Base-by-base conservation (phyloP, 92 coral and sea anemone species). In the Zoanthus sociatus region DNA sequence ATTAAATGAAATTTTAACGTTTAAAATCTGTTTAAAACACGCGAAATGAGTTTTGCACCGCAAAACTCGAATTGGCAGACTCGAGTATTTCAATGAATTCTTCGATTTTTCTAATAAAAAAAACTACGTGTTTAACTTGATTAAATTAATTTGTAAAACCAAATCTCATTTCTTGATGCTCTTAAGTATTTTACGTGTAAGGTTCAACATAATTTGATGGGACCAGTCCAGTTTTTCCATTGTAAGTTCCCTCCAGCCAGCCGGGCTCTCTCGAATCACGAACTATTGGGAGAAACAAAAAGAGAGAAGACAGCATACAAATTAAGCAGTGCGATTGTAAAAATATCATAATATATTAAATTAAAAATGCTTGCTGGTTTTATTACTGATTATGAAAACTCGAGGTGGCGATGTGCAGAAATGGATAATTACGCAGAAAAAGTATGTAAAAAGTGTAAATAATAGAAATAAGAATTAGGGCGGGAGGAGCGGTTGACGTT, bases 251-350 rank as follows among this genome's bases (percentile, higher is more conserved):
- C 79, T 97, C 98, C 16, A 97, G 68, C 99, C 99, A 97, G 11
- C 99, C 99, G 14, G 99, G 99, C 75, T 97, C 99, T 86, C 94
- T 95, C 3, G 99, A 97, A 15, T 93, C 97, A 26, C 99, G 99
- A 81, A 97, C 99, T 97, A 83, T 45, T 50, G 3, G 32, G 69
- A 60, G 82, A 21, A 86, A 77, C 51, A 33, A 9, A 76, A 88
- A 3, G 16, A 48, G 53, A 73, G 17, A 63, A 20, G 20, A 1
- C 18, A 63, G 12, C 5, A 13, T 30, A 13, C 31, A 14, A 69
- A 13, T 69, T 12, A 21, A 32, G 11, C 10, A 21, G 9, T 12
- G 4, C 1, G 42, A 2, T 37, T 37, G 42, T 37, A 37, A 37
- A 37, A 37, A 37, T 0, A 37, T 0, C 42, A 37, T 37, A 37